Evolutionary conservation across 2,797 vertebrate species (phyloP).

Genomic region (Holocentrus rufus): DNA sequence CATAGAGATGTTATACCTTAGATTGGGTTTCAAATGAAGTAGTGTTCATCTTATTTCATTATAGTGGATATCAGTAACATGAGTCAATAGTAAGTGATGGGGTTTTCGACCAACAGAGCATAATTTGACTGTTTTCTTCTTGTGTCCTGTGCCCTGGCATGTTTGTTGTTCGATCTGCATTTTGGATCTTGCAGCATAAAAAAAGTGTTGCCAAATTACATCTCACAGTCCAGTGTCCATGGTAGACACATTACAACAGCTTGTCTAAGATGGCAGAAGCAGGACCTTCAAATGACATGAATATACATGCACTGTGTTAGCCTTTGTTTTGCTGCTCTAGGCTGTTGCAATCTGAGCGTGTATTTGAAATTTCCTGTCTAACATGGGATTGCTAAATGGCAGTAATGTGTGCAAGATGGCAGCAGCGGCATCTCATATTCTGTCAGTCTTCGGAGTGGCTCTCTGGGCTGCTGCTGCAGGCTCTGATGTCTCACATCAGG

Average conservation of each 20-base stretch:
- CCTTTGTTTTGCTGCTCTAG: slow-evolving; percentile 53
- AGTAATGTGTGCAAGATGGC: slow-evolving; percentile 63
- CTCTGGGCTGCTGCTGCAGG: slow-evolving; percentile 64
- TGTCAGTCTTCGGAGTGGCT: slow-evolving; percentile 59
- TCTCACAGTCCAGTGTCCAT: slow-evolving; percentile 53
- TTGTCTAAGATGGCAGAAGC: slow-evolving; percentile 28
- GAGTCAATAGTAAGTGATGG: too few relatives aligned
- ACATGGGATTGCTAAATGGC: slow-evolving; percentile 58
- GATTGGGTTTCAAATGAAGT: too few relatives aligned
- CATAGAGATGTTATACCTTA: too few relatives aligned
- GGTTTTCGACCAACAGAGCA: background rate
- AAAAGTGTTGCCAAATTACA: slow-evolving; percentile 62
- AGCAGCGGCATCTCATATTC: slow-evolving; percentile 54
- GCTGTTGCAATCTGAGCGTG: slow-evolving; percentile 44
- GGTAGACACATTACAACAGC: slow-evolving; percentile 48
- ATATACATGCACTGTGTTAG: slow-evolving; percentile 42
- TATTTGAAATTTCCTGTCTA: slow-evolving; percentile 57
- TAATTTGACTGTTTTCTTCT: slow-evolving; percentile 20
- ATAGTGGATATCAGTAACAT: too few relatives aligned
- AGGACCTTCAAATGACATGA: slow-evolving; percentile 11
- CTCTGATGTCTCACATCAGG: slow-evolving; percentile 72
- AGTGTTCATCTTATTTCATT: too few relatives aligned
- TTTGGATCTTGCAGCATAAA: slow-evolving; percentile 29
- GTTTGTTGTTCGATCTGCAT: slow-evolving; percentile 47
- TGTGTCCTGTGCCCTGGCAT: slow-evolving; percentile 31